Evolutionary conservation across 2,888 invertebrate species (phyloP).

Genomic region (Mimas tiliae): DNA sequence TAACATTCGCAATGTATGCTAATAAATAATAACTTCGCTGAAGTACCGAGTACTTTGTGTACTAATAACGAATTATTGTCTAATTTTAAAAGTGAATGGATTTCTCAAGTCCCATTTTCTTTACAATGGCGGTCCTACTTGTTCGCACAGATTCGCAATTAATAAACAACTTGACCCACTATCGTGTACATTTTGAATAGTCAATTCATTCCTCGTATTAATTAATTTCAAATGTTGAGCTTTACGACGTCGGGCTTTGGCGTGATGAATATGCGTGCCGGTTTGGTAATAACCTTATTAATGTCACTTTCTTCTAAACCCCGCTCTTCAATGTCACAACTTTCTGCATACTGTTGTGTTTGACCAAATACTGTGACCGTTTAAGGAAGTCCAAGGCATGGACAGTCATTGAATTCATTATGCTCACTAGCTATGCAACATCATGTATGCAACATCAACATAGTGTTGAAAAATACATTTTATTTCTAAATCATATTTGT

Average conservation of each 20-base stretch:
- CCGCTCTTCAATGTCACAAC: constrained; percentile 24
- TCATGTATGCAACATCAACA: constrained; percentile 44
- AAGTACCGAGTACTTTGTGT: constrained; percentile 23
- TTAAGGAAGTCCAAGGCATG: constrained; percentile 50
- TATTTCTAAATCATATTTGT: background rate
- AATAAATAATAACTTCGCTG: constrained; percentile 7
- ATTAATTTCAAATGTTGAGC: constrained; percentile 71
- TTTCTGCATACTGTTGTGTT: constrained; percentile 14
- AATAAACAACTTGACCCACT: constrained; percentile 77
- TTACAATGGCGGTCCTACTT: constrained; percentile 75
- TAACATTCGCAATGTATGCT: constrained; percentile 4
- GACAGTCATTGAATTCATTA: constrained; percentile 58
- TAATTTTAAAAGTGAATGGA: constrained; percentile 75
- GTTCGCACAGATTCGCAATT: constrained; percentile 78
- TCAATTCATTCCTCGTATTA: constrained; percentile 71
- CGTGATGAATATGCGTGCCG: constrained; percentile 60
- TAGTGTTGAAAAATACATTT: constrained; percentile 30
- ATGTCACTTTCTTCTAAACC: constrained; percentile 63
- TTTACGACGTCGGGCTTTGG: constrained; percentile 55
- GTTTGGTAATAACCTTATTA: constrained; percentile 60
- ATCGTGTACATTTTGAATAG: constrained; percentile 59
- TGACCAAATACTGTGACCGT: constrained; percentile 44
- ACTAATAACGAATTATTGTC: constrained; percentile 41
- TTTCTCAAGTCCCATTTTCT: constrained; percentile 72
- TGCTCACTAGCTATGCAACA: constrained; percentile 43